Evolutionary conservation across 2,797 vertebrate genomes (phyloP).

Genomic region (Cottoperca gobio): DNA sequence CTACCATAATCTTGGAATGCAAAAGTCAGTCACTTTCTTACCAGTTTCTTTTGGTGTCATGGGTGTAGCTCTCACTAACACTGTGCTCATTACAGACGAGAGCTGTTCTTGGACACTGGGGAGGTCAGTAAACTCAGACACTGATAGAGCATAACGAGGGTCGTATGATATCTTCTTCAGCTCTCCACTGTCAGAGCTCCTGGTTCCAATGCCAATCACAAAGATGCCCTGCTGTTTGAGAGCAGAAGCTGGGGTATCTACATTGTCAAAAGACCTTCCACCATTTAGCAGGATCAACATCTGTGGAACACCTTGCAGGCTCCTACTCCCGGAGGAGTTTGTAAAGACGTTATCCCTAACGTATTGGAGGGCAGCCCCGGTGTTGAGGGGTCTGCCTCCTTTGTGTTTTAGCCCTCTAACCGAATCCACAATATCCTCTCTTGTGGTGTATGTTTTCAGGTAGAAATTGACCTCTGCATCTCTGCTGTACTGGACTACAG

Average conservation of each 20-base stretch:
- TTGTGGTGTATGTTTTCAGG: constrained; percentile 77
- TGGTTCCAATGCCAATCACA: constrained; percentile 63
- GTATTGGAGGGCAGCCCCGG: constrained; percentile 68
- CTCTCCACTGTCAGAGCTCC: constrained; percentile 64
- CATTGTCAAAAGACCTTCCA: constrained; percentile 67
- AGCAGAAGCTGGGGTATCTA: constrained; percentile 48
- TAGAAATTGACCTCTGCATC: constrained; percentile 59
- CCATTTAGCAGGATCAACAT: constrained; percentile 61
- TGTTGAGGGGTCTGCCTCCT: constrained; percentile 70
- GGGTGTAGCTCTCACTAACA: constrained; percentile 10
- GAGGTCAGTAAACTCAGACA: constrained; percentile 50
- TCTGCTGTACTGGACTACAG: constrained; percentile 70
- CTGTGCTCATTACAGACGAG: constrained; percentile 54
- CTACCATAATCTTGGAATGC: not conserved
- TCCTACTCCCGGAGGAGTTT: constrained; percentile 64
- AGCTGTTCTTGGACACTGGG: constrained; percentile 46
- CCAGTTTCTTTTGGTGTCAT: constrained; percentile 58
- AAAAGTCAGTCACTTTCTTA: constrained; percentile 49
- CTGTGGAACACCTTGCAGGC: constrained; percentile 59
- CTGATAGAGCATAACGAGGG: constrained; percentile 5
- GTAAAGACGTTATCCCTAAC: constrained; percentile 66
- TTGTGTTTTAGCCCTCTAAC: constrained; percentile 61
- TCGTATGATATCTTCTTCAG: constrained; percentile 62
- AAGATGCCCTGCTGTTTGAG: constrained; percentile 56
- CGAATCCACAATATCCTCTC: constrained; percentile 36